A percentile compares a stretch with the other conserved stretches of the same genome.
Conservation (phyloP, 2,888 invertebrate genomes). For the Ariolimax columbianus region DNA sequence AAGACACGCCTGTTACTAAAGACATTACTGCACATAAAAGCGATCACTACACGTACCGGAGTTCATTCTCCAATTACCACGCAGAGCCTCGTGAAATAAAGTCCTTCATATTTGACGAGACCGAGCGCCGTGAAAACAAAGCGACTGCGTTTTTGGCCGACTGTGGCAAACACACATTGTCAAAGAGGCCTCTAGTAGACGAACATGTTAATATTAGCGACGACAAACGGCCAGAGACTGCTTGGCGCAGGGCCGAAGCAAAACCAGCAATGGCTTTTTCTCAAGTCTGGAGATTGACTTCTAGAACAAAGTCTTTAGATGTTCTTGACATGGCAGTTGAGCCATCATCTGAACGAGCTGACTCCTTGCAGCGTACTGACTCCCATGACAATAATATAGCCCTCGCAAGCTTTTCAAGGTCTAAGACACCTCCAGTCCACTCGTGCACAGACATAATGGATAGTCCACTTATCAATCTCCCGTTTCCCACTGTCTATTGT, state of each 20-base stretch:
- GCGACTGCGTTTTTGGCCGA: not conserved
- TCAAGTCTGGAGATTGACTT: not conserved
- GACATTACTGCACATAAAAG: not conserved
- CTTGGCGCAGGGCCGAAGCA: conserved; percentile 13
- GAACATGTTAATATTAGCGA: not conserved
- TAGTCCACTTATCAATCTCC: not conserved
- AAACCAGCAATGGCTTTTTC: conserved; percentile 6
- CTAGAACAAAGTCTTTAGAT: not conserved
- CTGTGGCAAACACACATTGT: not conserved
- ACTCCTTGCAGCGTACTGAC: not conserved
- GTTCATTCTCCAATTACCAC: not conserved
- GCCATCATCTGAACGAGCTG: not conserved
- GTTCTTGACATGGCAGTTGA: not conserved
- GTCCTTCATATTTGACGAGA: conserved; percentile 5
- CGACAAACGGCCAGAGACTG: not conserved
- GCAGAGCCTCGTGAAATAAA: not conserved
- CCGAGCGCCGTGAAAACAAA: not conserved
- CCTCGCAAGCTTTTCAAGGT: not conserved
- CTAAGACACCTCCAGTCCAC: not conserved
- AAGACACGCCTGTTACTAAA: not conserved
- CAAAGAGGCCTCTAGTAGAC: not conserved
- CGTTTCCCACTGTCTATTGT: not conserved
- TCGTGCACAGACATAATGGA: not conserved
- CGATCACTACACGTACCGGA: not conserved
- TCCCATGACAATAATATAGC: not conserved